Evolutionary conservation across 2,888 invertebrate genomes (phyloP), one percentile per base, ranked within the genome.

Genomic region (Crocallis elinguaria): DNA sequence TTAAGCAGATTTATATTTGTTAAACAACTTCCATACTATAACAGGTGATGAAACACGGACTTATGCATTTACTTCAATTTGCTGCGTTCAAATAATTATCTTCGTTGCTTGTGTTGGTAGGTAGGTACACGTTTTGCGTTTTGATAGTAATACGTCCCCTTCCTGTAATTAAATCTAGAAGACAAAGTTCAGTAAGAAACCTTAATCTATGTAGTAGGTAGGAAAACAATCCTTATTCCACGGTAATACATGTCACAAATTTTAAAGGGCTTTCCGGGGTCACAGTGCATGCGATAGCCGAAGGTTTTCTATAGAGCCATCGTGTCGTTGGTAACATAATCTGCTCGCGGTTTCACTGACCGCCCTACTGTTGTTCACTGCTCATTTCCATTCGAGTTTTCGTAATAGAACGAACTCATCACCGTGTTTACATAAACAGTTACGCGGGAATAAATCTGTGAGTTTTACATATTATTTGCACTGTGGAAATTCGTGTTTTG

Each of bases 331-430:
- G 71, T 70, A 69, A 68, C 67, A 58, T 62, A 59, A 71, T 68
- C 66, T 66, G 46, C 56, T 64, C 75, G 77, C 62, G 78, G 78
- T 79, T 78, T 72, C 67, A 66, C 55, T 61, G 66, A 48, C 67
- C 53, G 49, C 57, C 53, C 48, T 52, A 25, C 61, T 49, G 49
- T 64, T 69, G 67, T 65, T 63, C 39, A 39, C 41, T 59, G 58
- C 64, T 62, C 70, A 71, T 74, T 76, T 75, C 69, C 72, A 77
- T 77, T 75, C 64, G 61, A 67, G 70, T 73, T 73, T 72, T 67
- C 68, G 69, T 69, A 62, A 66, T 66, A 62, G 63, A 46, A 50
- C 33, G 48, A 33, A 49, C 58, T 58, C 64, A 52, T 58, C 55
- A 53, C 29, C 2, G 57, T 68, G 65, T 70, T 63, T 54, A 63